These are phyloP conservation scores for Chrysopilus asiliformis DNA, from an alignment of 2,888 invertebrate species.

Conservation along the genomic window DNA sequence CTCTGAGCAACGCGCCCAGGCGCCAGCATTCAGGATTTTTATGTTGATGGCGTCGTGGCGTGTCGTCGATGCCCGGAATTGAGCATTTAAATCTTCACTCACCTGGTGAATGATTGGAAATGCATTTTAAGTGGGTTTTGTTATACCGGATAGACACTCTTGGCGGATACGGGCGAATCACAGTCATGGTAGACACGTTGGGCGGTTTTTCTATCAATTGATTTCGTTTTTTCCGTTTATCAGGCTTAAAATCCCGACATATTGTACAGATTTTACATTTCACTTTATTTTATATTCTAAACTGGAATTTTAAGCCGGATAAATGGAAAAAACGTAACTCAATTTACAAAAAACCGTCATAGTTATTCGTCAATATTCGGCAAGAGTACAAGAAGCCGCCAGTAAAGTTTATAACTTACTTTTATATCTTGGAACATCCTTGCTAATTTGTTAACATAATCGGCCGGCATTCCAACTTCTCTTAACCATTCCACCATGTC, in stretches of 20 bases:
- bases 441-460: conserved; percentile 95
- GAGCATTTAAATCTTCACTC: conserved; percentile 90
- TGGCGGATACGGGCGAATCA: too few relatives aligned
- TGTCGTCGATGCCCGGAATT: conserved; percentile 74
- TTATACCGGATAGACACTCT: too few relatives aligned
- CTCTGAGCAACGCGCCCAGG: conserved; percentile 92
- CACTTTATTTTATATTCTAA: too few relatives aligned
- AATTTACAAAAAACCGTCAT: not conserved
- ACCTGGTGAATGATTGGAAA: conserved; percentile 28
- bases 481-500: conserved; percentile 97
- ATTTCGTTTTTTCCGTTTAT: too few relatives aligned
- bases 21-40: conserved; percentile 96
- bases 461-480: conserved; percentile 99
- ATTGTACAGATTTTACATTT: too few relatives aligned
- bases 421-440: conserved; percentile 99
- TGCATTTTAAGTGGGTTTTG: too few relatives aligned
- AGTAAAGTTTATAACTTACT: conserved; percentile 35
- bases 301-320: too few relatives aligned
- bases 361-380: too few relatives aligned
- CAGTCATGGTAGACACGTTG: too few relatives aligned
- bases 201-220: too few relatives aligned
- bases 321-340: conserved; percentile 3
- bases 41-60: conserved; percentile 86
- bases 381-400: too few relatives aligned
- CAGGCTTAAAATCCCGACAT: too few relatives aligned